Evolutionary conservation across 1,140 invertebrate genomes (phyloP), one percentile per base, ranked within the genome.

Genomic region (Hyposmocoma kahamanoa): DNA sequence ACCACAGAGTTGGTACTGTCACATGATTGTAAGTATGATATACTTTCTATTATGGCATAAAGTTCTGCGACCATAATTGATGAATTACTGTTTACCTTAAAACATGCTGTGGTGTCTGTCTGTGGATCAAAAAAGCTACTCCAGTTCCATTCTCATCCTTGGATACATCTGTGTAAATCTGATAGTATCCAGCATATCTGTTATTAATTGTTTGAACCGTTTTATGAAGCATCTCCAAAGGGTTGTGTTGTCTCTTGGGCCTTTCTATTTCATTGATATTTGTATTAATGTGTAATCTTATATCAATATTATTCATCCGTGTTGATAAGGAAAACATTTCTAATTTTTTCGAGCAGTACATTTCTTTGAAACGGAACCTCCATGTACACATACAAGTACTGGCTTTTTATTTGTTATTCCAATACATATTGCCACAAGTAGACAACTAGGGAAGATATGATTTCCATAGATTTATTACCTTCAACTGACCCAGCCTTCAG

Each of bases 141-240:
- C 44, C 44, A 1, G 13, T 1, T 11, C 18, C 18, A 4, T n/a
- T 18, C 19, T 19, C 6, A 11, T 32, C 26, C 18, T 46, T 46
- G 3, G 44, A 46, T 1, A 26, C 44, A 21, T 46, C 44, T 11
- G 44, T 46, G n/a, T 22, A 46, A 3, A 46, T 32, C 18, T 46
- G 20, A 22, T 46, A 46, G 10, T 10, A 36, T 2, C n/a, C 8
- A 4, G 8, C 15, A 20, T 46, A 46, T 17, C 18, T n/a, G 18
- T 15, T 17, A 1, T 17, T 3, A 36, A n/a, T 17, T 17, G 6
- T 15, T 3, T 30, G 5, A 11, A 19, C 13, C 9, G 8, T 20
- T 17, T 15, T 3, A 15, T 18, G 4, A 2, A 5, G 5, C n/a
- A 46, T 5, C 19, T 46, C 11, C 1, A 9, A 15, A 1, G 17